These are phyloP conservation scores for Magallana gigas DNA, from an alignment of 1,140 invertebrate species.

Conservation along the genomic window DNA sequence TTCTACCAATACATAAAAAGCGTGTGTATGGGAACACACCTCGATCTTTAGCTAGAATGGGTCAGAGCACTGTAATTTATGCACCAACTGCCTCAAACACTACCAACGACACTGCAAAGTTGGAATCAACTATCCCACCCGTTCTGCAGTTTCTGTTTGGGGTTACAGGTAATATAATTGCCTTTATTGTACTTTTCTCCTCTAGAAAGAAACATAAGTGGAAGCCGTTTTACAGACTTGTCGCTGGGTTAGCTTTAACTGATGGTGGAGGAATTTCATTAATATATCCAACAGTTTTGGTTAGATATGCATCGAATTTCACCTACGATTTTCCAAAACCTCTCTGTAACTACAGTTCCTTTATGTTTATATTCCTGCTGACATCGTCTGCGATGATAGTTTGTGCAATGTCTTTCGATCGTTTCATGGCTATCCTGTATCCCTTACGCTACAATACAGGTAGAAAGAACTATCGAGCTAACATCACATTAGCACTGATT, in stretches of 20 bases:
- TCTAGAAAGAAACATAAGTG: conserved; percentile 39
- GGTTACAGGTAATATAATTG: not conserved
- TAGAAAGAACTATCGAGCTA: conserved; percentile 58
- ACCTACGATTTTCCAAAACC: conserved; percentile 29
- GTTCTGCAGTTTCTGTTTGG: conserved; percentile 2
- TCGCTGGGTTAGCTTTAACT: not conserved
- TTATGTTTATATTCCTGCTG: conserved; percentile 20
- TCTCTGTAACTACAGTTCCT: conserved; percentile 10
- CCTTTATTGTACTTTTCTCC: not conserved
- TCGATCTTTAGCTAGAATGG: no score
- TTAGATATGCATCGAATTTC: conserved; percentile 28
- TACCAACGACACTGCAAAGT: not conserved
- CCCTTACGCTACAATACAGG: conserved; percentile 76
- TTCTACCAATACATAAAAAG: no score
- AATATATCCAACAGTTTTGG: conserved; percentile 15
- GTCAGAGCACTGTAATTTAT: no score
- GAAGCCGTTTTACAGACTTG: conserved; percentile 25
- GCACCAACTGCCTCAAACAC: not conserved
- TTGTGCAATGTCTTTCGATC: conserved; percentile 77
- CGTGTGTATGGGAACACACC: no score
- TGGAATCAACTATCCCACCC: conserved; percentile 5
- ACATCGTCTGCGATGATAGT: conserved; percentile 69
- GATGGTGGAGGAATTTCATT: not conserved
- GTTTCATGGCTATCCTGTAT: conserved; percentile 76
- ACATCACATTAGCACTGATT: conserved; percentile 63